Evolutionary conservation across 2,888 invertebrate species (phyloP), one percentile per base, ranked within the genome.

Genomic region (Drosophila mayaguana): DNA sequence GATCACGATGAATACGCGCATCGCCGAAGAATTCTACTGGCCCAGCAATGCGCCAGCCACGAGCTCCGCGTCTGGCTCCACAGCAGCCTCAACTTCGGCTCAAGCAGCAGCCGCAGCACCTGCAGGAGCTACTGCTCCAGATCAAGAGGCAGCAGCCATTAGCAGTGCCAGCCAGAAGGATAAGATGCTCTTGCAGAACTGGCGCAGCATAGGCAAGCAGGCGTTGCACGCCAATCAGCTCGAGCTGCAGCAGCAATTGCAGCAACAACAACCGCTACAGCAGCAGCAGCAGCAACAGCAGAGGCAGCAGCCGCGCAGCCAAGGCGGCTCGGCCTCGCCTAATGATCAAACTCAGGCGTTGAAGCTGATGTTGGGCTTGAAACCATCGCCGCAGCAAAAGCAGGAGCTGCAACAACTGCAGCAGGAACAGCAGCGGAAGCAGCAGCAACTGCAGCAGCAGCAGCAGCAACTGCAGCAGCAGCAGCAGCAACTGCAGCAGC

Each of bases 361-460:
- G 6, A 85, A 82, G 60, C 55, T 70, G 36, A 28, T 90, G 42
- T 67, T 90, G n/a, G 90, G 90, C 5, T 5, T 90, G 18, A 63
- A 64, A 14, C 36, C 59, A 34, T n/a, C 40, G 2, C 14, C 38
- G n/a, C 40, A 56, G n/a, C 25, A 40, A 12, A 3, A 14, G 40
- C 12, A 50, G 54, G n/a, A 11, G 18, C 50, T 32, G 1, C 48
- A 28, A 0, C 28, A 48, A 5, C 28, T 11, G n/a, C 4, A 16
- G 6, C 45, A 22, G 3, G 22, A 22, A 1, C 45, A 46, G 1
- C 43, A n/a, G 11, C 55, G 50, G 3, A 11, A 59, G 25, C 25
- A 25, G 25, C 25, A 25, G 25, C 25, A 25, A 4, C 25, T 3
- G 25, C 11, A 32, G 11, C 32, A 32, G 0, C 32, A 11, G 16